These are phyloP conservation scores for Lasioglossum malachurum DNA, from an alignment of 2,888 invertebrate genomes.

Conservation along the genomic window DNA sequence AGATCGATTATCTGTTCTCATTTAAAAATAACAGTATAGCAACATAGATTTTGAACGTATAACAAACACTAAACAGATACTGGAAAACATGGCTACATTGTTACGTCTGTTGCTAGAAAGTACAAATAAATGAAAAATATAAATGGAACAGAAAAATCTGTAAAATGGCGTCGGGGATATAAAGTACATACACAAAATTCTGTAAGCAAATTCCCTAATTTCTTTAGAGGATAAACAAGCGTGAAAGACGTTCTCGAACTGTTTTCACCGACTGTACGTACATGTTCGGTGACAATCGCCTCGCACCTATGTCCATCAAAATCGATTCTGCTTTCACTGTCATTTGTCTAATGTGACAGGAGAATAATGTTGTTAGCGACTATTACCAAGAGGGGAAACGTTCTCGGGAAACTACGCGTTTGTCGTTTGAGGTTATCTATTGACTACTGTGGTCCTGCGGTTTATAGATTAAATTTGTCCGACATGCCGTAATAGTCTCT, in stretches of 20 bases:
- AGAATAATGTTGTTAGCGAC: background rate
- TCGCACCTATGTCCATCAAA: background rate
- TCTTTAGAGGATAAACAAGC: background rate
- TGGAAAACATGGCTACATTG: background rate
- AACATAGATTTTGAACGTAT: background rate
- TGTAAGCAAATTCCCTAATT: background rate
- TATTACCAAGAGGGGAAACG: background rate
- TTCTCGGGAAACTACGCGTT: background rate
- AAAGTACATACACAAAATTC: background rate
- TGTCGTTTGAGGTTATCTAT: background rate
- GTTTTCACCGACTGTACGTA: background rate
- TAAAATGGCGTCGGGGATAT: background rate
- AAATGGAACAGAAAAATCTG: background rate
- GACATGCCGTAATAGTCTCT: background rate
- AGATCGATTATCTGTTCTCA: background rate
- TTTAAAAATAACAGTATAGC: background rate
- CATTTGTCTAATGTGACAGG: background rate
- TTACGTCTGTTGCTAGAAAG: background rate
- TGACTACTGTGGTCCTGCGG: background rate
- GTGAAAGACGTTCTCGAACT: background rate
- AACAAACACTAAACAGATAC: background rate
- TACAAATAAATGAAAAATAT: background rate
- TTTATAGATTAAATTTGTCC: background rate
- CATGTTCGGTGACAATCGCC: background rate
- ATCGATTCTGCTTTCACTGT: background rate